Percentiles rank a stretch among this genome's conserved stretches.
These are phyloP conservation scores for Zingel zingel DNA, from an alignment of 2,113 vertebrate genomes.

Conservation along the genomic window DNA sequence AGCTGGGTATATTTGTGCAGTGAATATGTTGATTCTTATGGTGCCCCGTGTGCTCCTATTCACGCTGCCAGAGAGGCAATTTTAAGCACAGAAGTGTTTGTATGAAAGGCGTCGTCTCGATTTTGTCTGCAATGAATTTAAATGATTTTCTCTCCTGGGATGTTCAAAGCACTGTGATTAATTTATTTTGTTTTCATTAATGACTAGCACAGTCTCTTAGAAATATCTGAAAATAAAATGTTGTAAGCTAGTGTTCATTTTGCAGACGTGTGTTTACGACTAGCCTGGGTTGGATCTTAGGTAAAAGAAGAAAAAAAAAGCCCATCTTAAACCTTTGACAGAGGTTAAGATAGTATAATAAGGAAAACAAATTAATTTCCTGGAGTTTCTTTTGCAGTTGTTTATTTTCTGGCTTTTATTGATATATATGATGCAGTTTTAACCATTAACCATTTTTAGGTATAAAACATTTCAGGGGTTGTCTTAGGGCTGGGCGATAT, in stretches of 20 bases:
- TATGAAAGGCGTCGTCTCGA: constrained; percentile 39
- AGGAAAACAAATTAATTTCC: background rate
- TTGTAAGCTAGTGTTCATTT: constrained; percentile 7
- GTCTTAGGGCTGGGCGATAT: background rate
- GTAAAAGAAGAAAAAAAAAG: background rate
- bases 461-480: background rate
- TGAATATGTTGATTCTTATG: constrained; percentile 72
- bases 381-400: background rate
- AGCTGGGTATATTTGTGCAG: constrained; percentile 67
- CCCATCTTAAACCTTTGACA: background rate
- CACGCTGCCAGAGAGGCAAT: constrained; percentile 44
- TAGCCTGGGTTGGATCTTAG: background rate
- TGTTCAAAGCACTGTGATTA: constrained; percentile 22
- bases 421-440: background rate
- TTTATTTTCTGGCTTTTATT: background rate
- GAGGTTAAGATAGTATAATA: background rate
- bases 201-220: background rate
- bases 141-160: constrained; percentile 33
- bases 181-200: constrained; percentile 20
- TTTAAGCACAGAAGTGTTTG: constrained; percentile 41
- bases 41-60: constrained; percentile 48
- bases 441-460: background rate
- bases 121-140: constrained; percentile 40
- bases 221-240: constrained; percentile 23
- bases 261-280: background rate